phyloP scores from a whole-genome alignment of 2,888 invertebrate genomes.

The Pristionchus exspectatus region DNA sequence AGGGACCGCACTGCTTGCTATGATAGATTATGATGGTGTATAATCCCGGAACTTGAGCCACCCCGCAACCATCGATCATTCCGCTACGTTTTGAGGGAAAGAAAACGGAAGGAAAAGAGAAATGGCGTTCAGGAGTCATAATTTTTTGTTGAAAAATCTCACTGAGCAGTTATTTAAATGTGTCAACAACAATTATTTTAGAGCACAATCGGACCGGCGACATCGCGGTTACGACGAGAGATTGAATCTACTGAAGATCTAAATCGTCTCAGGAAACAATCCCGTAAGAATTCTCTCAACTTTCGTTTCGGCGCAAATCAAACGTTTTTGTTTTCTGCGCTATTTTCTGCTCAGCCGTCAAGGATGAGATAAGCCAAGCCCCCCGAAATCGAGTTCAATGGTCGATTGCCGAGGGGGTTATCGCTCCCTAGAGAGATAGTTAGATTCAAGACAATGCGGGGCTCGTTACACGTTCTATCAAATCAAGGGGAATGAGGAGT shows the following conservation, averaged over 20 bases:
- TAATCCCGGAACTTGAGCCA: constrained; percentile 39
- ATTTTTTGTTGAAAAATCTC: background rate
- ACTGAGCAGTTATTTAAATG: background rate
- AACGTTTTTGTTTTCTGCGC: background rate
- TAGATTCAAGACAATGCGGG: background rate
- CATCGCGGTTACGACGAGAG: constrained; percentile 13
- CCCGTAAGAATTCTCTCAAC: constrained; percentile 20
- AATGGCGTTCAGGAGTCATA: background rate
- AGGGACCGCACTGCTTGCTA: background rate
- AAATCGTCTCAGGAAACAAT: background rate
- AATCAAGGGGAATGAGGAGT: background rate
- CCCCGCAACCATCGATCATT: constrained; percentile 18
- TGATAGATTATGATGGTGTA: constrained; percentile 14
- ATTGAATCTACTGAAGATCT: constrained; percentile 16
- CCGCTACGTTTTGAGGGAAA: background rate
- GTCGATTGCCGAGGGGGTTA: background rate
- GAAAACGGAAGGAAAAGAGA: background rate
- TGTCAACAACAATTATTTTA: background rate
- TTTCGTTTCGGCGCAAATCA: background rate
- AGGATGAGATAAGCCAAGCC: background rate
- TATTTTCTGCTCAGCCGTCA: background rate
- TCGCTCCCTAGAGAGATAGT: background rate
- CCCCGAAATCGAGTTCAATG: background rate
- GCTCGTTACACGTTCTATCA: background rate
- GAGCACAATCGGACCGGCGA: background rate